Conservation (phyloP, 1,140 invertebrate genomes). For the Eurytemora carolleeae region DNA sequence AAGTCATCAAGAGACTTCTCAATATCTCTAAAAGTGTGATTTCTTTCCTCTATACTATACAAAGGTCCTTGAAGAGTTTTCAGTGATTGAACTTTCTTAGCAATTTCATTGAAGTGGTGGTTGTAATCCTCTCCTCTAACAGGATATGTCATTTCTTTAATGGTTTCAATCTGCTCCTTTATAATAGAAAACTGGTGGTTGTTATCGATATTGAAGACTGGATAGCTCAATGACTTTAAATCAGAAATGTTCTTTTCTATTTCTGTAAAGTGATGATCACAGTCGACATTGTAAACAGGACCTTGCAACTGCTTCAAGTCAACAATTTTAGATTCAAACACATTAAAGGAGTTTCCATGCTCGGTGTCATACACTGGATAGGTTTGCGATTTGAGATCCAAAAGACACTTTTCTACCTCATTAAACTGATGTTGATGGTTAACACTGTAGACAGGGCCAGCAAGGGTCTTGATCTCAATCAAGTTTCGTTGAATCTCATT, state of each 20-base stretch:
- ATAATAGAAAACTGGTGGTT: conserved; percentile 7
- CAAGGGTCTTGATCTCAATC: background rate
- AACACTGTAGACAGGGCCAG: conserved; percentile 3
- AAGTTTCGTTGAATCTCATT: background rate
- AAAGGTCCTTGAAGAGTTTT: conserved; percentile 9
- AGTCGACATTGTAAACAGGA: conserved; percentile 8
- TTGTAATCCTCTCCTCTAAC: conserved; percentile 7
- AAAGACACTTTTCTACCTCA: background rate
- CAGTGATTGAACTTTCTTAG: background rate
- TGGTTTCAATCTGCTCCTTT: background rate
- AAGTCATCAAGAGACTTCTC: background rate
- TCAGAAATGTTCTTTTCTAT: background rate
- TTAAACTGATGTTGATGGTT: conserved; percentile 9
- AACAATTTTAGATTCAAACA: background rate
- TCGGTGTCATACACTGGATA: background rate
- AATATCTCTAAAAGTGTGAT: conserved; percentile 2
- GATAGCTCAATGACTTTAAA: background rate
- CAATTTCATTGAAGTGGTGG: conserved; percentile 8
- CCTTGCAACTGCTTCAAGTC: conserved; percentile 6
- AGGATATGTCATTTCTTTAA: conserved; percentile 4
- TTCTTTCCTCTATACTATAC: conserved; percentile 10
- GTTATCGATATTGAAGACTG: background rate
- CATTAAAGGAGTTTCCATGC: conserved; percentile 1
- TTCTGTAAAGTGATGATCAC: conserved; percentile 2
- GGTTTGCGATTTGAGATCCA: background rate